Conservation (phyloP, 2,797 vertebrate genomes). For the Corythornis leucogaster region DNA sequence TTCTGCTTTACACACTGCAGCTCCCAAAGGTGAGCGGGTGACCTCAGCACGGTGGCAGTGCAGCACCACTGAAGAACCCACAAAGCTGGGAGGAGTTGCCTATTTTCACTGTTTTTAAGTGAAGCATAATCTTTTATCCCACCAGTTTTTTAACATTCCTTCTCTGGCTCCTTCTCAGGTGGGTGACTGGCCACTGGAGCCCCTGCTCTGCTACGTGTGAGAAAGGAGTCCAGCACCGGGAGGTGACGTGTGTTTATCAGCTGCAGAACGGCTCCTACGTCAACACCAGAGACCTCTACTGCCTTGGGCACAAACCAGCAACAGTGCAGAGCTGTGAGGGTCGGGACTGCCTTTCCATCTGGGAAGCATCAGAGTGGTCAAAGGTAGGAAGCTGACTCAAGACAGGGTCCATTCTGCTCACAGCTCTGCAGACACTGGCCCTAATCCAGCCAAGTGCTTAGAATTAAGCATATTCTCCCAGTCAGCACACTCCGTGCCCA, state of each 20-base stretch:
- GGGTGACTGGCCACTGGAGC: conserved; percentile 91
- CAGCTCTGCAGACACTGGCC: neutral
- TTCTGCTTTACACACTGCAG: neutral
- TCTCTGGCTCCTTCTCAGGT: conserved; percentile 79
- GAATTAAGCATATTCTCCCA: neutral
- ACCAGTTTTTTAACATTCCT: neutral
- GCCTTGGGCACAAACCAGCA: conserved; percentile 85
- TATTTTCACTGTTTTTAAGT: neutral
- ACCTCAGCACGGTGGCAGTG: neutral
- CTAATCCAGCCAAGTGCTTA: neutral
- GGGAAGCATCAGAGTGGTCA: conserved; percentile 96
- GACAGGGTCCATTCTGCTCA: neutral
- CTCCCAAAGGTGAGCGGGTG: neutral
- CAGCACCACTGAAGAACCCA: neutral
- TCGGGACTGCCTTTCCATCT: conserved; percentile 89
- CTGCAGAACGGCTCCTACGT: conserved; percentile 90
- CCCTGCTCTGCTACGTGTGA: conserved; percentile 91
- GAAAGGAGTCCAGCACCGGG: conserved; percentile 88
- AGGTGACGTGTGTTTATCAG: conserved; percentile 90
- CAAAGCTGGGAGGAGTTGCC: neutral
- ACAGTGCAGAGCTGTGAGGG: conserved; percentile 89
- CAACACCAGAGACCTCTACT: conserved; percentile 87
- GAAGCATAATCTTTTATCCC: neutral
- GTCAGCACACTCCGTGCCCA: neutral
- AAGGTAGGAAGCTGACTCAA: conserved; percentile 79